These are phyloP conservation scores for Drosophila kepulauana DNA, from an alignment of 1,140 invertebrate genomes.

Conservation along the genomic window DNA sequence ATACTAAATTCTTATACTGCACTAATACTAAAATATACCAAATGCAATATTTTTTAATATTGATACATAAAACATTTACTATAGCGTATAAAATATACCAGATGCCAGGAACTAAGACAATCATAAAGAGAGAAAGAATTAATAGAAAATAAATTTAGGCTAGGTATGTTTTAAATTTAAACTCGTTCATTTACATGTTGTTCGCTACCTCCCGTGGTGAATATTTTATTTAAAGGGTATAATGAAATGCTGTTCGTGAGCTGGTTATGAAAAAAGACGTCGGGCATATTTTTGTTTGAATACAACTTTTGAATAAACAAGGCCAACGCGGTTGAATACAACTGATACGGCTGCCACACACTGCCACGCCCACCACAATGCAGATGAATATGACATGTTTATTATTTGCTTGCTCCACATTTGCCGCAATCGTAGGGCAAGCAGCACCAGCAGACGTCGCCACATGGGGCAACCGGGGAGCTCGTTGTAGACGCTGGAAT, in stretches of 20 bases:
- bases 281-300: slow-evolving; percentile 11
- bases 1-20: too few species aligned
- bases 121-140: too few species aligned
- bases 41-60: too few species aligned
- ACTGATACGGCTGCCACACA: slow-evolving; percentile 6
- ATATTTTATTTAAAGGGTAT: slow-evolving; percentile 6
- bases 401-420: slow-evolving; percentile 50
- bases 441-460: too few species aligned
- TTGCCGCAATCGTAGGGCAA: slow-evolving; percentile 5
- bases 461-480: neutral
- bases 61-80: too few species aligned
- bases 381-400: slow-evolving; percentile 47
- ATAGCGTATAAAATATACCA: too few species aligned
- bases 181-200: neutral
- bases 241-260: neutral
- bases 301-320: slow-evolving; percentile 37
- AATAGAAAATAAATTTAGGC: too few species aligned
- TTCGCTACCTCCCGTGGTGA: neutral
- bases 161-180: neutral
- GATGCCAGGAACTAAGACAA: too few species aligned
- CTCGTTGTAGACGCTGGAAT: slow-evolving; percentile 4
- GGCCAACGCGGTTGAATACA: slow-evolving; percentile 15
- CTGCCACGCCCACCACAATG: slow-evolving; percentile 17
- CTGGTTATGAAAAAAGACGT: slow-evolving; percentile 2
- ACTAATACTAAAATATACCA: too few species aligned